These are phyloP conservation scores for Trissolcus basalis DNA, from an alignment of 1,140 invertebrate species.

Conservation along the genomic window DNA sequence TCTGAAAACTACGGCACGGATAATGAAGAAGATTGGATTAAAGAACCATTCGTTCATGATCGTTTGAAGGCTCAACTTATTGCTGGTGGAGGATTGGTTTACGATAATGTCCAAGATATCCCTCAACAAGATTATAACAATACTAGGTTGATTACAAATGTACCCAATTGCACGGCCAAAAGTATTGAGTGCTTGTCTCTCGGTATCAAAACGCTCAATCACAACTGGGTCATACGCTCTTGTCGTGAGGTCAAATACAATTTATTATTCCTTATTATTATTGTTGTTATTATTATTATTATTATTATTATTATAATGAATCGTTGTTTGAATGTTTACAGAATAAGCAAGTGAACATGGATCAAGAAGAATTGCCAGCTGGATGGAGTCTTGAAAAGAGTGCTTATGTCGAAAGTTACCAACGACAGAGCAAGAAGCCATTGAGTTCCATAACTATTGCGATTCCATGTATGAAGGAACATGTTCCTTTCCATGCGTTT, in stretches of 20 bases:
- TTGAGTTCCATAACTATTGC: constrained; percentile 75
- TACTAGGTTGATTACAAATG: constrained; percentile 77
- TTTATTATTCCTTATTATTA: constrained; percentile 7
- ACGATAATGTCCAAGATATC: constrained; percentile 78
- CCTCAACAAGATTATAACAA: constrained; percentile 77
- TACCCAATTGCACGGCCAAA: constrained; percentile 79
- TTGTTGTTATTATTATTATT: constrained; percentile 24
- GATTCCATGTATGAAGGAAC: constrained; percentile 74
- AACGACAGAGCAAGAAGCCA: constrained; percentile 74
- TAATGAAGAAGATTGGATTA: constrained; percentile 75
- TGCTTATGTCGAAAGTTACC: constrained; percentile 73
- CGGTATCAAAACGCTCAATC: constrained; percentile 74
- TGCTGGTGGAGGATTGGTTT: constrained; percentile 77
- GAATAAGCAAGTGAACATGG: constrained; percentile 66
- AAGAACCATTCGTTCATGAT: constrained; percentile 77
- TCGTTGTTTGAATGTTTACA: constrained; percentile 38
- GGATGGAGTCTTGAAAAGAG: constrained; percentile 77
- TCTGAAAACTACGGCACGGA: constrained; percentile 66
- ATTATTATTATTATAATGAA: constrained; percentile 1
- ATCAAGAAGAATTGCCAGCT: constrained; percentile 74
- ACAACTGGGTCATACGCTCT: constrained; percentile 78
- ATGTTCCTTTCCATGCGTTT: constrained; percentile 76
- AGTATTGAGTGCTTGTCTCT: constrained; percentile 78
- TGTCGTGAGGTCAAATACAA: constrained; percentile 67
- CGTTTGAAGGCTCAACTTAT: constrained; percentile 77